Evolutionary conservation across 2,888 invertebrate species (phyloP).

Genomic region (Tillus elongatus): DNA sequence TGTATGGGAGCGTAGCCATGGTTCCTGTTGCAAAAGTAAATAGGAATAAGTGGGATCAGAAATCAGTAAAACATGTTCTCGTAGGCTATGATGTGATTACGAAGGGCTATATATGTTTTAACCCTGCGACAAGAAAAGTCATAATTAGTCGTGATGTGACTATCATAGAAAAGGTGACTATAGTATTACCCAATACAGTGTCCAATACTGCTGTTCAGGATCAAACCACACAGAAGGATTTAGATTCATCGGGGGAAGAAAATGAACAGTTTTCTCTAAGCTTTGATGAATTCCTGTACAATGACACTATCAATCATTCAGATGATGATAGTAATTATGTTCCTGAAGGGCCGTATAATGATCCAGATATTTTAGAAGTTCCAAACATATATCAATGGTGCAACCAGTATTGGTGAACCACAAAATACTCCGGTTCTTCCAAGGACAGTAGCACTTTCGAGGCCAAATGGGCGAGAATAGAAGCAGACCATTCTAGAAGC

Average conservation of each 20-base stretch:
- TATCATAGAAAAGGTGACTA: constrained; percentile 12
- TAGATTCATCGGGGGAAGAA: constrained; percentile 7
- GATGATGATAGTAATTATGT: constrained; percentile 7
- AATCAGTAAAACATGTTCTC: constrained; percentile 20
- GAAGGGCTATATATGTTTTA: constrained; percentile 23
- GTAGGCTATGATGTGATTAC: constrained; percentile 23
- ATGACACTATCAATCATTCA: not conserved
- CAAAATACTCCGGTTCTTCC: too few relatives aligned
- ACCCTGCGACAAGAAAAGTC: constrained; percentile 13
- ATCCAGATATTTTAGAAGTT: constrained; percentile 3
- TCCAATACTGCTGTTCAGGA: too few relatives aligned
- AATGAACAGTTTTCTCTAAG: not conserved
- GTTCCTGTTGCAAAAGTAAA: too few relatives aligned
- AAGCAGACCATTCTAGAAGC: constrained; percentile 3
- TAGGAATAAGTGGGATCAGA: too few relatives aligned
- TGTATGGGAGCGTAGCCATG: too few relatives aligned
- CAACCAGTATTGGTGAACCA: too few relatives aligned
- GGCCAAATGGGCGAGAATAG: constrained; percentile 8
- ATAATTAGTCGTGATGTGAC: constrained; percentile 15
- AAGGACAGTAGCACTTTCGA: constrained; percentile 9
- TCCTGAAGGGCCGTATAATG: constrained; percentile 7
- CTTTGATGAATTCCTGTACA: not conserved
- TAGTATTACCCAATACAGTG: not conserved
- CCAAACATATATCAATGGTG: not conserved
- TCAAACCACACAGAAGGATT: too few relatives aligned